Conservation (phyloP, 2,888 invertebrate genomes). For the Sinopyrophorus schimmeli region DNA sequence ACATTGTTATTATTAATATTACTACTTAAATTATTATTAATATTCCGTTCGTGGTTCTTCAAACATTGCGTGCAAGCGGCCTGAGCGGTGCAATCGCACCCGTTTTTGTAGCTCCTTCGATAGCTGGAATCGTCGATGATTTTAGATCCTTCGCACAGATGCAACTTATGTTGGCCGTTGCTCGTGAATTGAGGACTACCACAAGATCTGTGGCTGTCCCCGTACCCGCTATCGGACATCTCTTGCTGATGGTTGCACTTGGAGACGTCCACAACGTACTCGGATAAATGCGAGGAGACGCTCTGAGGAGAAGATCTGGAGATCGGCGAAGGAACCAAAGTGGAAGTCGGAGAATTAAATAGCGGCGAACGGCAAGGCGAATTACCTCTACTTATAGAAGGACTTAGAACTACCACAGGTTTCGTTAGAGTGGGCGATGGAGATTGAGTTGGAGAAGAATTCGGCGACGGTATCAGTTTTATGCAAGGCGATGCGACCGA, state of each 20-base stretch:
- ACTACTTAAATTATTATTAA: slow-evolving; percentile 47
- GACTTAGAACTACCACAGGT: slow-evolving; percentile 47
- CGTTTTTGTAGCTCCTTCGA: slow-evolving; percentile 40
- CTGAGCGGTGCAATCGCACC: slow-evolving; percentile 35
- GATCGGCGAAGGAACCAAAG: slow-evolving; percentile 47
- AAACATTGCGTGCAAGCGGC: slow-evolving; percentile 49
- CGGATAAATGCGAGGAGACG: slow-evolving; percentile 17
- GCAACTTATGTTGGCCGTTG: slow-evolving; percentile 16
- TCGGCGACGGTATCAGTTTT: slow-evolving; percentile 49
- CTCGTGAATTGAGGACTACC: slow-evolving; percentile 2
- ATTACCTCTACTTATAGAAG: slow-evolving; percentile 43
- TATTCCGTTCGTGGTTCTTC: slow-evolving; percentile 45
- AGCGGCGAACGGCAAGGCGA: slow-evolving; percentile 41
- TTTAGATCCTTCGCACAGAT: slow-evolving; percentile 16
- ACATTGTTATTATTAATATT: slow-evolving; percentile 47
- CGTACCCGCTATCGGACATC: slow-evolving; percentile 14
- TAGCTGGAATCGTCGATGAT: slow-evolving; percentile 53
- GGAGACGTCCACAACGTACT: slow-evolving; percentile 10
- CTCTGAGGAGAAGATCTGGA: slow-evolving; percentile 36
- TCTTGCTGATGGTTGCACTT: slow-evolving; percentile 14
- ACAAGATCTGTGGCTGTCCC: slow-evolving; percentile 8
- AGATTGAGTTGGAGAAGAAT: slow-evolving; percentile 26
- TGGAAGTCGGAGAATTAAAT: slow-evolving; percentile 46
- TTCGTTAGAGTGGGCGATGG: slow-evolving; percentile 29
- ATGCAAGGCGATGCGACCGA: slow-evolving; percentile 46